Evolutionary conservation across 2,888 invertebrate genomes (phyloP), one percentile per base, ranked within the genome.

Genomic region (Hetaerina titia): DNA sequence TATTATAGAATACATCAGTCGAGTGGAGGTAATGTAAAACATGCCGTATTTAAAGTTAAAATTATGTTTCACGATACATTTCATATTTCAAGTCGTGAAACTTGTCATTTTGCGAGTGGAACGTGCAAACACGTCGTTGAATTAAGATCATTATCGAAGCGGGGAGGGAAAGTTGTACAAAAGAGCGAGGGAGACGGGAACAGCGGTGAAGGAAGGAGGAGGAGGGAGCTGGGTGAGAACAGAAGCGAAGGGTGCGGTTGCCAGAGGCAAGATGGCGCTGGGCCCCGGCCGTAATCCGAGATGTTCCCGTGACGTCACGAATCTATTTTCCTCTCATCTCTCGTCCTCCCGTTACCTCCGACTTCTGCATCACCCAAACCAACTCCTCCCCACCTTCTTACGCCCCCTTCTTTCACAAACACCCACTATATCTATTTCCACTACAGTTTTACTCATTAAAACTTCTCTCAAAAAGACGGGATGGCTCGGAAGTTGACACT

Each of bases 251-350:
- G 64, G 69, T 63, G 92, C 74, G 64, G 92, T 69, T 64, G 64
- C 64, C 90, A 90, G 92, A 45, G 17, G 8, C 69, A 92, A 92
- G 92, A 92, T 92, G 92, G 92, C 92, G 92, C 69, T 57, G 13
- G 13, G 60, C 45, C 88, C 89, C 94, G n/a, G 94, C 89, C 60
- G 94, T 95, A 95, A 95, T 95, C 94, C 94, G 94, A 95, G 94
- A 88, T 89, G 88, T 88, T 63, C 64, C 89, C 88, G 63, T 81
- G 74, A 95, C 94, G 94, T 95, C 89, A 95, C 94, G 89, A 88
- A 64, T 95, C 94, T 95, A 95, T 95, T 95, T 95, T 95, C 94
- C 69, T 95, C 92, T 92, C 69, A 45, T 56, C 89, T 89, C 19
- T 9, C 89, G 64, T 15, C 56, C 69, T 92, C 56, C 64, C 92